phyloP scores from a whole-genome alignment of 2,888 invertebrate genomes.

The Cosmia trapezina region DNA sequence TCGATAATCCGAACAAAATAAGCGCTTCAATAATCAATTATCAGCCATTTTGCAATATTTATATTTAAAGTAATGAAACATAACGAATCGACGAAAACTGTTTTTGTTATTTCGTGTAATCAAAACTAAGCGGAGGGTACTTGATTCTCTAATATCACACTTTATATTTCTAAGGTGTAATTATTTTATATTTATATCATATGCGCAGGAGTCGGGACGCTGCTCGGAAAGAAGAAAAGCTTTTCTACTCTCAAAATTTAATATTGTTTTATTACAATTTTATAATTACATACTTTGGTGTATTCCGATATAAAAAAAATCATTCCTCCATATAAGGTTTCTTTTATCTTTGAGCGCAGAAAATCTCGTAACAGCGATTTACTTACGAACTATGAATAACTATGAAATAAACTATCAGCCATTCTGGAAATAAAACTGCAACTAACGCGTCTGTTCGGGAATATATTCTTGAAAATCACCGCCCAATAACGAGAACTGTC shows the following conservation, averaged over 20 bases:
- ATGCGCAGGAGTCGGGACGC: constrained; percentile 35
- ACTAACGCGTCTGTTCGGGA: constrained; percentile 13
- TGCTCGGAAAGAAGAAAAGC: constrained; percentile 16
- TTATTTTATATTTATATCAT: constrained; percentile 64
- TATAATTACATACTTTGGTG: constrained; percentile 11
- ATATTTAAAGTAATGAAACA: constrained; percentile 6
- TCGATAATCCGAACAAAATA: constrained; percentile 23
- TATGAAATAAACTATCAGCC: constrained; percentile 40
- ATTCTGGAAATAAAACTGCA: constrained; percentile 27
- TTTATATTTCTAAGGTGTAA: constrained; percentile 73
- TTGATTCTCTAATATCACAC: constrained; percentile 82
- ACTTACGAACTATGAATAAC: constrained; percentile 41
- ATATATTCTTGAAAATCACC: constrained; percentile 14
- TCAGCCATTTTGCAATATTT: constrained; percentile 1
- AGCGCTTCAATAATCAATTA: constrained; percentile 20
- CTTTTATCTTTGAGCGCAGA: constrained; percentile 37
- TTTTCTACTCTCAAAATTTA: constrained; percentile 44
- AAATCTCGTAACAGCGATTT: constrained; percentile 20
- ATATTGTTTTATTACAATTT: constrained; percentile 24
- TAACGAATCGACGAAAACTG: constrained; percentile 3
- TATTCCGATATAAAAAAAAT: neutral
- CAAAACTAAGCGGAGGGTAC: constrained; percentile 67
- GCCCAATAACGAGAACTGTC: neutral
- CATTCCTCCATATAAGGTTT: neutral
- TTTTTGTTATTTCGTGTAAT: constrained; percentile 20